A percentile compares a stretch with the other conserved stretches of the same genome.
Conservation (phyloP, 1,140 invertebrate genomes). For the Nilaparvata lugens region DNA sequence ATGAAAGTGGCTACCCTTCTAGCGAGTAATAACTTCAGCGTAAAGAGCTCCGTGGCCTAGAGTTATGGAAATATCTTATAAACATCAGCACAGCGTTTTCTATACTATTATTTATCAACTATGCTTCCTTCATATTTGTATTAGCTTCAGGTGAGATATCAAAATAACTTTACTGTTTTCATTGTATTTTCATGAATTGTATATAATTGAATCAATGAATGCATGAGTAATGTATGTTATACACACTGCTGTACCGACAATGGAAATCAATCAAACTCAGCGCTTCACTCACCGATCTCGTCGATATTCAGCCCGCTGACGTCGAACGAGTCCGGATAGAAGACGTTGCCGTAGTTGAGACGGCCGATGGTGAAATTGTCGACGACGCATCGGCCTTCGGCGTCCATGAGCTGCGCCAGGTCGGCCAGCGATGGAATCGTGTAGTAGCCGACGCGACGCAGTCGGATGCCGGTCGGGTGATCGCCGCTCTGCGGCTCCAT, state of each 20-base stretch:
- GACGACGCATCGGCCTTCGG: constrained; percentile 72
- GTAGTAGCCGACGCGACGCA: constrained; percentile 72
- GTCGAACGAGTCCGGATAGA: constrained; percentile 77
- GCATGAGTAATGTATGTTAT: no score
- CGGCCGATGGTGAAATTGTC: constrained; percentile 87
- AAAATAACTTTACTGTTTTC: no score
- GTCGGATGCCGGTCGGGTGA: constrained; percentile 51
- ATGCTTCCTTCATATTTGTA: no score
- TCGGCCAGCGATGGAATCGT: constrained; percentile 74
- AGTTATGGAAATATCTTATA: no score
- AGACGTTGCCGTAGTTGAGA: constrained; percentile 85
- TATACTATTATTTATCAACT: no score
- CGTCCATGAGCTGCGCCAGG: constrained; percentile 47
- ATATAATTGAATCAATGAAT: background rate
- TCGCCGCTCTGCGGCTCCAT: constrained; percentile 26
- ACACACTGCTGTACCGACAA: no score
- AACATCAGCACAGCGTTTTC: no score
- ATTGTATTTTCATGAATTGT: background rate
- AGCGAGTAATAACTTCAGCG: no score
- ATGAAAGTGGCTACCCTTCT: no score
- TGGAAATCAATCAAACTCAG: constrained; percentile 32
- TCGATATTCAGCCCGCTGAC: constrained; percentile 85
- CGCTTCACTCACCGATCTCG: constrained; percentile 48
- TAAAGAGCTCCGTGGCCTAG: no score
- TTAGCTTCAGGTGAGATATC: no score